phyloP scores from a whole-genome alignment of 2,888 invertebrate species.

The Lithosia quadra region DNA sequence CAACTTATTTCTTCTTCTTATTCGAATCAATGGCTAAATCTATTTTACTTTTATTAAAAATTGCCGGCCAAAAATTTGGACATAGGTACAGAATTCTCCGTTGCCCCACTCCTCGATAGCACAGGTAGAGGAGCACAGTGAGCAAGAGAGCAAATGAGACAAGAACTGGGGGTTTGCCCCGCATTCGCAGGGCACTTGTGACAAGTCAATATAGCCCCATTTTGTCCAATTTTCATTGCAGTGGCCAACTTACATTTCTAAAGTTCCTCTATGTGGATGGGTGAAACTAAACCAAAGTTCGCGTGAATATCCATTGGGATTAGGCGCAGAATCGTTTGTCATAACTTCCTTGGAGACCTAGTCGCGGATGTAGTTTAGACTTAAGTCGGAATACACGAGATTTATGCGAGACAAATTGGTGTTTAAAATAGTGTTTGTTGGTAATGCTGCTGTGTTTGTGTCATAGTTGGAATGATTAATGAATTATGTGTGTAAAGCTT shows the following conservation, averaged over 20 bases:
- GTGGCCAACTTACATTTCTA: not conserved
- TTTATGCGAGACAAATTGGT: constrained; percentile 42
- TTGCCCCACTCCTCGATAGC: no score
- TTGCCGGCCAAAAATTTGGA: no score
- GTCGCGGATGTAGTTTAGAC: constrained; percentile 35
- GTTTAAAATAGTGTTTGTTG: not conserved
- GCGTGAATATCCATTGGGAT: constrained; percentile 49
- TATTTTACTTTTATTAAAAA: no score
- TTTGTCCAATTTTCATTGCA: no score
- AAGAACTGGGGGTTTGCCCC: no score
- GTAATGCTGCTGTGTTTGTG: not conserved
- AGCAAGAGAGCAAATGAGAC: no score
- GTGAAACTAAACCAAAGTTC: constrained; percentile 41
- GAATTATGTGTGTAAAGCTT: not conserved
- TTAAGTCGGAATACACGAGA: constrained; percentile 33
- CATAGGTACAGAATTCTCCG: no score
- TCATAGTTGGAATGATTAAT: not conserved
- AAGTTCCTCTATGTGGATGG: constrained; percentile 14
- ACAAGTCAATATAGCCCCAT: no score
- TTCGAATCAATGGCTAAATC: no score
- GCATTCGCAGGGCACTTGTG: no score
- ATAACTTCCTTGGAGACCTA: constrained; percentile 50
- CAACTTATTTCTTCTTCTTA: no score
- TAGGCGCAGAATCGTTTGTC: constrained; percentile 45
- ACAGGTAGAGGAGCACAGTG: no score